Base-by-base conservation (phyloP, 92 coral and sea anemone species). In the Phenganax stokvisi region DNA sequence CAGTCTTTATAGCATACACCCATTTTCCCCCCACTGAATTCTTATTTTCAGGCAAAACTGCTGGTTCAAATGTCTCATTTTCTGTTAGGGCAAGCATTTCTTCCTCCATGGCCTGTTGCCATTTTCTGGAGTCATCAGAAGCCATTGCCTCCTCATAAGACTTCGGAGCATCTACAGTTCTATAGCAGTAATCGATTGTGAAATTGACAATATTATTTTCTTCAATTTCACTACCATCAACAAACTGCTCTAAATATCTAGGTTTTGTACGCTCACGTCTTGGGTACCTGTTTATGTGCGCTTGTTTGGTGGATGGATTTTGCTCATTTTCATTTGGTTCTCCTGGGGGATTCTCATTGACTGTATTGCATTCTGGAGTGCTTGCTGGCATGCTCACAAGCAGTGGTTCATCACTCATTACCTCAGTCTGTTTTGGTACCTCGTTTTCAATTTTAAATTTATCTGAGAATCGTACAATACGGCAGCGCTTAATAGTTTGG, bases 71-170 rank as follows among this genome's bases (percentile, higher is more conserved):
- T 7, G 84, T 86, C 7, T 87, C 81, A 58, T 84, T 87, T 76
- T 74, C 85, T 62, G 30, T 84, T 25, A 87, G 84, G 65, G 89
- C 71, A 64, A 77, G 28, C 81, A 83, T 87, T 30, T 87, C 84
- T 79, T 87, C 87, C 71, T 81, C 76, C 85, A 84, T 87, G 62
- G 87, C 82, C 72, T 28, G 65, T 27, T 84, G 59, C 85, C 90
- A 84, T 66, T 60, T 87, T 28, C 73, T 54, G 51, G 80, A 86
- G 66, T 77, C 89, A 67, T 12, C 12, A 16, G 85, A 87, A 55
- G 81, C 84, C 27, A 67, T 87, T 3, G 87, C 87, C 56, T 87
- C 85, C 30, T 81, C 76, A 80, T 84, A 84, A 2, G 85, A 84
- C 54, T 88, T 55, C 7, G 83, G 86, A 31, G 51, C 83, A 77